These are phyloP conservation scores for Sycophila sp. DNA, from an alignment of 1,140 invertebrate species.

Conservation along the genomic window DNA sequence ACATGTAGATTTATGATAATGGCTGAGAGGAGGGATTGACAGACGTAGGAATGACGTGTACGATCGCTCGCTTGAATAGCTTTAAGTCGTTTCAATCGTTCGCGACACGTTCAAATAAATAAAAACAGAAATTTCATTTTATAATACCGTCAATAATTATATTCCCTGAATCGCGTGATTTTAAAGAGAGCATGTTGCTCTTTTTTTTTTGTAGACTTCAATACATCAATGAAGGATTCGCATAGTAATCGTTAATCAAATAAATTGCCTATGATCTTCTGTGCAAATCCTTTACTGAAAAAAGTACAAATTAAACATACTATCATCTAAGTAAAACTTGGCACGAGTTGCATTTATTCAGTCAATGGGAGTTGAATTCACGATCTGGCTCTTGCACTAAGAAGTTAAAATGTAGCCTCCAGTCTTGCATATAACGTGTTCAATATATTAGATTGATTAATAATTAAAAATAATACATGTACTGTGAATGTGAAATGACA, in stretches of 20 bases:
- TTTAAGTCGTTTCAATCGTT: constrained; percentile 28
- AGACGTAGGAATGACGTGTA: constrained; percentile 4
- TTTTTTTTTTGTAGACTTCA: constrained; percentile 10
- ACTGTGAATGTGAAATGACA: not conserved
- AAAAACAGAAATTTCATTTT: constrained; percentile 19
- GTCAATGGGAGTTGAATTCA: constrained; percentile 43
- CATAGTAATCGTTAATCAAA: constrained; percentile 11
- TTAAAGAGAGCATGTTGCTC: not conserved
- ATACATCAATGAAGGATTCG: constrained; percentile 15
- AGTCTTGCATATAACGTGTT: not conserved
- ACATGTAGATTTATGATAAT: constrained; percentile 21
- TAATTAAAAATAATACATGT: not conserved
- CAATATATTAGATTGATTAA: not conserved
- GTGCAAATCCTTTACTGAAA: constrained; percentile 31
- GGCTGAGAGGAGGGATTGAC: constrained; percentile 1
- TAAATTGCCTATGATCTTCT: not conserved
- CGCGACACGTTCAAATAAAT: constrained; percentile 16
- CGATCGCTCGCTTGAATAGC: constrained; percentile 10
- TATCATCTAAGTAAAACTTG: constrained; percentile 15
- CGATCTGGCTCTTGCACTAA: constrained; percentile 15
- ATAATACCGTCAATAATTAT: constrained; percentile 7
- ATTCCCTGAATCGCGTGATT: not conserved
- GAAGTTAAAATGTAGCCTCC: not conserved
- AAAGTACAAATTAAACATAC: constrained; percentile 33
- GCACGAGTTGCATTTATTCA: constrained; percentile 29